Percentiles rank a stretch among this genome's conserved stretches.
These are phyloP conservation scores for Halcyon malimbica DNA, from an alignment of 2,113 vertebrate species.

Conservation along the genomic window DNA sequence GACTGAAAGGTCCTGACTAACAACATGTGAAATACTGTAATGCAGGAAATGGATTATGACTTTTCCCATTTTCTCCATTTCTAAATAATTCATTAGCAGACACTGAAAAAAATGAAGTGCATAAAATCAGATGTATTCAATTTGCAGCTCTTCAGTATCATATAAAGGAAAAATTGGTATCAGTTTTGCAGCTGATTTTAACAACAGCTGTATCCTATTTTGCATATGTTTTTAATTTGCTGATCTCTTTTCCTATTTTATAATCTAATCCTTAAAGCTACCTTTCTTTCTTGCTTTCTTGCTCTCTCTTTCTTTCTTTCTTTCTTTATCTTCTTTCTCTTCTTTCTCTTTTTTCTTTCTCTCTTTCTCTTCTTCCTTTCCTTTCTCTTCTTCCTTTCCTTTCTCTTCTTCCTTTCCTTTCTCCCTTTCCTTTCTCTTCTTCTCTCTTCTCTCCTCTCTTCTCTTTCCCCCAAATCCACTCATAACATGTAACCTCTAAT, in stretches of 20 bases:
- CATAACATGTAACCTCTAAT: neutral
- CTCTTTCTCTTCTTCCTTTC: too few species aligned
- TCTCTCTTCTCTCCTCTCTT: neutral
- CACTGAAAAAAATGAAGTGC: neutral
- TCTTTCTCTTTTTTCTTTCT: too few species aligned
- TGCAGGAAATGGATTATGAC: neutral
- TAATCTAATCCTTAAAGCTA: neutral
- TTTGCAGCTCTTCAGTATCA: neutral
- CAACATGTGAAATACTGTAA: neutral
- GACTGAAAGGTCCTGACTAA: neutral
- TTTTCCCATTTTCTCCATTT: constrained; percentile 2
- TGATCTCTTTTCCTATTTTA: neutral
- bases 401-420: neutral
- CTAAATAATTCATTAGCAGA: neutral
- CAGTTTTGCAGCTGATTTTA: neutral
- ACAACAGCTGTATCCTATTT: neutral
- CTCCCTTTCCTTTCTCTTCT: too few species aligned
- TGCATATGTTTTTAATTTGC: neutral
- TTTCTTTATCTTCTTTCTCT: neutral
- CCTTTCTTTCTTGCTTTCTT: too few species aligned
- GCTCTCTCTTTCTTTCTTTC: neutral
- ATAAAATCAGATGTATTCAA: neutral
- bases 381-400: too few species aligned
- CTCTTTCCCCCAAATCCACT: neutral
- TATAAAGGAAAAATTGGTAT: neutral